Conservation (phyloP, 2,888 invertebrate genomes). For the Suillia variegata region DNA sequence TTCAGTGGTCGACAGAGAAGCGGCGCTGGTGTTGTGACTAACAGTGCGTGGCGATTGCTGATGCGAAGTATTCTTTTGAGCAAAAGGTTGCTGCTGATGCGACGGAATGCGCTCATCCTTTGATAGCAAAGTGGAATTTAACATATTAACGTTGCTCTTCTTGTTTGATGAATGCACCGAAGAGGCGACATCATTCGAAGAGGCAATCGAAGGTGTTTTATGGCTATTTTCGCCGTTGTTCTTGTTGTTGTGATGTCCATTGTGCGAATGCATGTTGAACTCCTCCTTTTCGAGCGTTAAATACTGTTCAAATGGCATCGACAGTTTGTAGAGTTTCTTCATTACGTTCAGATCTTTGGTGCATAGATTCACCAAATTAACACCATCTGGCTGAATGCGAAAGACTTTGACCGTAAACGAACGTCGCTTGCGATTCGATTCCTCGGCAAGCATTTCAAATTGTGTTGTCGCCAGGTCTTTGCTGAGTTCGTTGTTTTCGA, state of each 20-base stretch:
- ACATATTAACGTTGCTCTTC: slow-evolving; percentile 31
- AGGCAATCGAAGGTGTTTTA: slow-evolving; percentile 34
- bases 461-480: slow-evolving; percentile 57
- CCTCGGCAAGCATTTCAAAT: slow-evolving; percentile 73
- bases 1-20: slow-evolving; percentile 32
- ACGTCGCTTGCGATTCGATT: slow-evolving; percentile 58
- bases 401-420: slow-evolving; percentile 59
- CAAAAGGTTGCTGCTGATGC: slow-evolving; percentile 17
- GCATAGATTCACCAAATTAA: slow-evolving; percentile 52
- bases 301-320: slow-evolving; percentile 60
- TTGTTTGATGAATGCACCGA: slow-evolving; percentile 28
- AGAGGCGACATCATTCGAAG: slow-evolving; percentile 27
- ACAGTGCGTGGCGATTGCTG: slow-evolving; percentile 13
- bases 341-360: slow-evolving; percentile 65
- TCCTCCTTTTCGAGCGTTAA: slow-evolving; percentile 56
- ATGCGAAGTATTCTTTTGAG: slow-evolving; percentile 7
- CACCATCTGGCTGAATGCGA: slow-evolving; percentile 60
- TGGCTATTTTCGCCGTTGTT: slow-evolving; percentile 25
- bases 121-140: slow-evolving; percentile 47
- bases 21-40: slow-evolving; percentile 16
- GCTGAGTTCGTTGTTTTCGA: slow-evolving; percentile 56
- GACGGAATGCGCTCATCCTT: slow-evolving; percentile 41
- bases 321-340: slow-evolving; percentile 62
- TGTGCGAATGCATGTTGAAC: slow-evolving; percentile 38
- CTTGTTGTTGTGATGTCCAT: slow-evolving; percentile 11